These are phyloP conservation scores for Lepidocyrtoides sp. DNA, from an alignment of 2,888 invertebrate genomes.

Conservation along the genomic window DNA sequence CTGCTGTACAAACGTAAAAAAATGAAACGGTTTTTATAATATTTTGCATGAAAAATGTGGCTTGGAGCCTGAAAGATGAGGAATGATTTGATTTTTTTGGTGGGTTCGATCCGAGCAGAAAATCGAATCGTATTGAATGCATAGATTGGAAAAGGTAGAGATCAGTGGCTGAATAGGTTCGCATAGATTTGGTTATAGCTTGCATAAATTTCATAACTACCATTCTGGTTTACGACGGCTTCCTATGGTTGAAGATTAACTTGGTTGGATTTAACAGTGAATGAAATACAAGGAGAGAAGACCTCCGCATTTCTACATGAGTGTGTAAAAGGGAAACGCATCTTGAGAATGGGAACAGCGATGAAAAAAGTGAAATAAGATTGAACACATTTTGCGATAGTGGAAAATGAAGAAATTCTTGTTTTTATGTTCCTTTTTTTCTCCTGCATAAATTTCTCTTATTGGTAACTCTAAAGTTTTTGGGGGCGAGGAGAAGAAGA, in stretches of 20 bases:
- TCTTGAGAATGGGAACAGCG: too few species aligned
- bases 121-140: conserved; percentile 9
- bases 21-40: not conserved
- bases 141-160: not conserved
- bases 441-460: not conserved
- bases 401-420: conserved; percentile 28
- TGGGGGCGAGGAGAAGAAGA: not conserved
- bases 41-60: conserved; percentile 12
- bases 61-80: conserved; percentile 1
- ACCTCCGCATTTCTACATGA: too few species aligned
- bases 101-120: not conserved
- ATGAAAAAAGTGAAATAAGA: not conserved
- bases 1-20: not conserved
- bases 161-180: not conserved
- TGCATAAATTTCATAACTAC: too few species aligned
- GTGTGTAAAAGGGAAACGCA: not conserved
- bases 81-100: not conserved
- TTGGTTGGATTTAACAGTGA: too few species aligned
- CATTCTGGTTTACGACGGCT: too few species aligned
- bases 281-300: too few species aligned
- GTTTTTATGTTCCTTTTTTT: conserved; percentile 5
- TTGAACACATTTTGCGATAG: not conserved
- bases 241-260: too few species aligned
- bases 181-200: too few species aligned
- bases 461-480: too few species aligned